Conservation (phyloP, 2,797 vertebrate genomes). For the Melanogrammus aeglefinus region DNA sequence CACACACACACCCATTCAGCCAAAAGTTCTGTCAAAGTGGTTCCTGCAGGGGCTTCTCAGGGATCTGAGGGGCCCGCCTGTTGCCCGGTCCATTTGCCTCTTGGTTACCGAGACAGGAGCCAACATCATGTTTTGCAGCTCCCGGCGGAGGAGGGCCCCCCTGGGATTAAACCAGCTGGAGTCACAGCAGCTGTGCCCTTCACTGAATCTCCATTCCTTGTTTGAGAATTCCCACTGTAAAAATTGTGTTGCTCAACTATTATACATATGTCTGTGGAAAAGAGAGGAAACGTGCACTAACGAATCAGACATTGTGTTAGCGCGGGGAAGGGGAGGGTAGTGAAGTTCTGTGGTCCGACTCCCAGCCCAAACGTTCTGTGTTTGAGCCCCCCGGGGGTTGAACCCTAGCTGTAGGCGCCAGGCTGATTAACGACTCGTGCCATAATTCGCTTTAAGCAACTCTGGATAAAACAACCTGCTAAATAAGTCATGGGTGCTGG, state of each 20-base stretch:
- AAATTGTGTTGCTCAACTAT: neutral
- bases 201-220: constrained; percentile 19
- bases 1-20: neutral
- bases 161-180: constrained; percentile 13
- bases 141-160: constrained; percentile 22
- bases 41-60: neutral
- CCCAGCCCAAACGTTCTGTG: neutral
- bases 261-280: neutral
- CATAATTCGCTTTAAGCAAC: neutral
- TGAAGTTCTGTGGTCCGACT: neutral
- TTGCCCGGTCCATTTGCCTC: constrained; percentile 35
- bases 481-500: neutral
- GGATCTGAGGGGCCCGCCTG: constrained; percentile 2
- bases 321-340: too few relatives aligned
- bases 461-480: neutral
- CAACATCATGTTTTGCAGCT: constrained; percentile 38
- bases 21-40: neutral
- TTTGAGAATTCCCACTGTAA: neutral
- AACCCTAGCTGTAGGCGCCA: neutral
- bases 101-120: constrained; percentile 37
- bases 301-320: too few relatives aligned
- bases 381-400: neutral
- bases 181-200: constrained; percentile 40
- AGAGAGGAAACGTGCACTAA: too few relatives aligned
- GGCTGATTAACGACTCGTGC: neutral